Evolutionary conservation across 2,113 vertebrate species (phyloP).

Genomic region (Eulemur rufifrons): DNA sequence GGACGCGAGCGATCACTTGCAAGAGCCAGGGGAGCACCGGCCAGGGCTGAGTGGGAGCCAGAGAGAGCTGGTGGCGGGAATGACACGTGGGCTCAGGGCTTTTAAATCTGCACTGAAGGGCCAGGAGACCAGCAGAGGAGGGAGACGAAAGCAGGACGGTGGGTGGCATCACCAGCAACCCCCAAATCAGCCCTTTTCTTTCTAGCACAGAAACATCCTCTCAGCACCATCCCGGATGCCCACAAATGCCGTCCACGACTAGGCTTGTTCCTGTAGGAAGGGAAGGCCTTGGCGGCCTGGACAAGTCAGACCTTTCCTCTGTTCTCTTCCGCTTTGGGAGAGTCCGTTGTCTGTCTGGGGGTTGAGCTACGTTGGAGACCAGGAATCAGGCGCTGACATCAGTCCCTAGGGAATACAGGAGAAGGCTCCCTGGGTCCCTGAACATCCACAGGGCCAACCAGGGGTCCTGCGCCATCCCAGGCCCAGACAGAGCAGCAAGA

Average conservation of each 20-base stretch:
- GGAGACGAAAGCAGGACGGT: rapidly evolving
- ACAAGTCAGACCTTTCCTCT: rapidly evolving
- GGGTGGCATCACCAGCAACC: rapidly evolving
- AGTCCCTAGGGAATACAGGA: not conserved
- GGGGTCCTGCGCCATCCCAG: not conserved
- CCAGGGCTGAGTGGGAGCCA: not conserved
- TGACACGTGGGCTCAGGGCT: rapidly evolving
- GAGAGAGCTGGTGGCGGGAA: rapidly evolving
- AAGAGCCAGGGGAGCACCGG: not conserved
- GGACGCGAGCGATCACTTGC: rapidly evolving
- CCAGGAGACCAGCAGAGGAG: not conserved
- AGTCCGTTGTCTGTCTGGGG: rapidly evolving
- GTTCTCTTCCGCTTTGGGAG: rapidly evolving
- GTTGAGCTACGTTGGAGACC: too few relatives aligned
- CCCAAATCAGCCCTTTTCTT: rapidly evolving
- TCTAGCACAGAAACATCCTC: not conserved
- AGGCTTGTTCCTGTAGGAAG: not conserved
- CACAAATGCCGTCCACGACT: rapidly evolving
- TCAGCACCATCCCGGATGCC: not conserved
- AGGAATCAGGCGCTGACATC: rapidly evolving
- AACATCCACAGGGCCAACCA: rapidly evolving
- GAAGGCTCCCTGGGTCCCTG: not conserved
- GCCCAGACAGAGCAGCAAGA: not conserved
- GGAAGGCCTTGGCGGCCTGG: not conserved
- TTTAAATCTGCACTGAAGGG: too few relatives aligned